Evolutionary conservation across 2,888 invertebrate species (phyloP).

Genomic region (Clitarchus hookeri): DNA sequence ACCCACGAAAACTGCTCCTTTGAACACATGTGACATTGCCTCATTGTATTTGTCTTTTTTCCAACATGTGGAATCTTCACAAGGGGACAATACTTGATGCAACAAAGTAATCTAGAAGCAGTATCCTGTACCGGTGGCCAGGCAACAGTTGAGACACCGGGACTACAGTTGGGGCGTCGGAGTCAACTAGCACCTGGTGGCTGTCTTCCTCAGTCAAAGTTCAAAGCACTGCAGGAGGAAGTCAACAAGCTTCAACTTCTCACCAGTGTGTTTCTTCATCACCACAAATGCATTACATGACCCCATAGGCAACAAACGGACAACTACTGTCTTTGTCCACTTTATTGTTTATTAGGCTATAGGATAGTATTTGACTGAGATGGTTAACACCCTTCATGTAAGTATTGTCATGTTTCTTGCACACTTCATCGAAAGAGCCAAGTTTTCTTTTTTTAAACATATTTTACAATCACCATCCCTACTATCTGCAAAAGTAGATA

Average conservation of each 20-base stretch:
- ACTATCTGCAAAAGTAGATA: too few species aligned
- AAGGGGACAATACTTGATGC: background rate
- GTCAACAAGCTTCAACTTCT: background rate
- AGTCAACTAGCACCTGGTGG: background rate
- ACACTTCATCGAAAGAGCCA: too few species aligned
- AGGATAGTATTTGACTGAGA: background rate
- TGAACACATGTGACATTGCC: background rate
- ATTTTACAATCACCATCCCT: too few species aligned
- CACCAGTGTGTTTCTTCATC: background rate
- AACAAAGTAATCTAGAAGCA: background rate
- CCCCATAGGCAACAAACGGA: background rate
- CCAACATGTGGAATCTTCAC: background rate
- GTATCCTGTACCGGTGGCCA: background rate
- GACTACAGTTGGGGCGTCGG: background rate
- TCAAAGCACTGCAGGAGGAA: background rate
- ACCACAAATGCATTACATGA: background rate
- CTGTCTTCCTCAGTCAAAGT: background rate
- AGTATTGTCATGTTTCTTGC: background rate
- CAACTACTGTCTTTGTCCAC: background rate
- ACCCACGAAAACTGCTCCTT: too few species aligned
- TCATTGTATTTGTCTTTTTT: background rate
- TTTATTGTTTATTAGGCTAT: background rate
- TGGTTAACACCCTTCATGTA: background rate
- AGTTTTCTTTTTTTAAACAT: too few species aligned
- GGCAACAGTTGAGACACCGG: background rate